Evolutionary conservation across 2,888 invertebrate species (phyloP).

Genomic region (Leucoptera coffeella): DNA sequence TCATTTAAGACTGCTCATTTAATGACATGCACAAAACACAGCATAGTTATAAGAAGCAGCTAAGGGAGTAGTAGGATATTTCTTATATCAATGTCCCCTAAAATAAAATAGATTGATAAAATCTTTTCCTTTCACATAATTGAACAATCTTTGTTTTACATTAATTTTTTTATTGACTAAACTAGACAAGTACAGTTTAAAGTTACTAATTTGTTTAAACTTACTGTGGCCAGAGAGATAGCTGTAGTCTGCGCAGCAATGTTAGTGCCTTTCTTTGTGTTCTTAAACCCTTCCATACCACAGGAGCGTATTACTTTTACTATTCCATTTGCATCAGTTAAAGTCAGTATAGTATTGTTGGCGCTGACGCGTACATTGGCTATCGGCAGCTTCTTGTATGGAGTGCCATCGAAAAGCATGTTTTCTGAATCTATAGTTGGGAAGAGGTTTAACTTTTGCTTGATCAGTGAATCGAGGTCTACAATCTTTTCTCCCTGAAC

Average conservation of each 20-base stretch:
- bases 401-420: conserved; percentile 66
- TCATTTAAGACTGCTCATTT: conserved; percentile 2
- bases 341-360: conserved; percentile 82
- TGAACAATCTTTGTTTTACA: no score
- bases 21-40: no score
- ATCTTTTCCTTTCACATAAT: no score
- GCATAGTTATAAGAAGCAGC: no score
- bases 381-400: conserved; percentile 76
- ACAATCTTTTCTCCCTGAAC: conserved; percentile 67
- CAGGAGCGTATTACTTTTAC: conserved; percentile 63
- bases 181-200: no score
- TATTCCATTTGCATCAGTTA: conserved; percentile 65
- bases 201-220: no score
- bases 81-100: no score
- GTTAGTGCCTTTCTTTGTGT: conserved; percentile 92
- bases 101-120: no score
- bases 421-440: conserved; percentile 69
- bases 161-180: no score
- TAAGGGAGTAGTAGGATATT: no score
- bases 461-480: conserved; percentile 61
- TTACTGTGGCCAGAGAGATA: conserved; percentile 68
- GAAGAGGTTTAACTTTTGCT: conserved; percentile 62
- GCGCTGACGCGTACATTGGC: conserved; percentile 74
- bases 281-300: conserved; percentile 92
- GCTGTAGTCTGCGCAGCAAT: conserved; percentile 95